Evolutionary conservation across 2,113 vertebrate species (phyloP).

Genomic region (Phyllostomus hastatus): DNA sequence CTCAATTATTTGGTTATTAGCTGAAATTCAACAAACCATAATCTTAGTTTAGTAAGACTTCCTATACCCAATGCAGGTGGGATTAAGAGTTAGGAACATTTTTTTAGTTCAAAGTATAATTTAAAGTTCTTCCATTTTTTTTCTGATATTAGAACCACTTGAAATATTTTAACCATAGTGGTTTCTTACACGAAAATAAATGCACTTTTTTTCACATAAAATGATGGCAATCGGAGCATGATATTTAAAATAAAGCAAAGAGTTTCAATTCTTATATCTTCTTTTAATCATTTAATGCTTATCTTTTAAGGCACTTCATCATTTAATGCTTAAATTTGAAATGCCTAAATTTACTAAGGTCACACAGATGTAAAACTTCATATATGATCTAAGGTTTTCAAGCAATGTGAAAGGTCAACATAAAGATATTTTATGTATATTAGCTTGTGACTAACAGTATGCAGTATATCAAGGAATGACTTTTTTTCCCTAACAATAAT

Average conservation of each 20-base stretch:
- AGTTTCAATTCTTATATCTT: background rate
- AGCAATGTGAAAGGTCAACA: background rate
- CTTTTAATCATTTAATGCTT: background rate
- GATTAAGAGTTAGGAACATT: background rate
- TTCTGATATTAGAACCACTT: background rate
- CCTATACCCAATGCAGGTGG: background rate
- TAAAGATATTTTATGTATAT: background rate
- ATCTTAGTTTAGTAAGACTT: background rate
- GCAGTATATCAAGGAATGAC: background rate
- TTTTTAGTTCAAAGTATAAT: background rate
- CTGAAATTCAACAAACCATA: background rate
- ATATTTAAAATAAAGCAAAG: background rate
- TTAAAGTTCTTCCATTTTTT: background rate
- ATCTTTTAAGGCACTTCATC: background rate
- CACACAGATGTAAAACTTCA: background rate
- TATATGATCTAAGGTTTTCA: background rate
- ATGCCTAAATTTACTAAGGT: background rate
- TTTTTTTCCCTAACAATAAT: background rate
- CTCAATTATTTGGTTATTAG: background rate
- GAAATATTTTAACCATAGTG: background rate
- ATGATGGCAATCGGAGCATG: background rate
- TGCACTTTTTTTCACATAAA: background rate
- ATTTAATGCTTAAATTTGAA: background rate
- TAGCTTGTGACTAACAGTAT: background rate
- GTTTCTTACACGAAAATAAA: background rate